Evolutionary conservation across 2,888 invertebrate genomes (phyloP), one percentile per base, ranked within the genome.

Genomic region (Rotaria magnacalcarata): DNA sequence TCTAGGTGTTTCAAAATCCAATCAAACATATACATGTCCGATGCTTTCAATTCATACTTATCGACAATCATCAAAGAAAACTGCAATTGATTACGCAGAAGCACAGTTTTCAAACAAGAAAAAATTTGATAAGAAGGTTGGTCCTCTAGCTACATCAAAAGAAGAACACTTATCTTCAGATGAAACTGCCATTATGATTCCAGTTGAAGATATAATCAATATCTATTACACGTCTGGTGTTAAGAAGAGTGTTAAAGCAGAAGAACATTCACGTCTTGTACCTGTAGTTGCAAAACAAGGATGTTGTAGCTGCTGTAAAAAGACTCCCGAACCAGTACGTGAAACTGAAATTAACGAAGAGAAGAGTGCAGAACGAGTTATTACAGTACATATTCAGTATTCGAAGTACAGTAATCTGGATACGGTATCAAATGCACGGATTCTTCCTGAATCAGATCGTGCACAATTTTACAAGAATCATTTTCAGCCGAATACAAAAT

Each of bases 351-450:
- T 54, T 19, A 54, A 10, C 7, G 27, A 24, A 60, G 24, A n/a
- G n/a, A 60, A 60, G 24, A 24, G 11, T 60, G 60, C 27, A 8
- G 21, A 60, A 1, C 60, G 60, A 24, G 27, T 60, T 24, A 60
- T 60, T 24, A 60, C 60, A 60, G n/a, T 60, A 24, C 60, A 60
- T 60, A n/a, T 60, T 21, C 60, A 60, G 21, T 60, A 60, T 27
- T 60, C 60, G 24, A 60, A 60, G 60, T 27, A 60, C 60, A 60
- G 60, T 60, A 60, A 60, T 60, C n/a, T 60, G 24, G 60, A 60
- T n/a, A 60, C 60, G 3, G n/a, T 60, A 27, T 60, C 60, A 24
- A 60, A 60, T 60, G n/a, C n/a, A 27, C 60, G 60, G 7, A 60
- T 60, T 24, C 27, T 60, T 24, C 6, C 60, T 60, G 60, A 27